A percentile compares a stretch with the other conserved stretches of the same genome.
These are phyloP conservation scores for Stegastes partitus DNA, from an alignment of 2,113 vertebrate genomes.

Conservation along the genomic window DNA sequence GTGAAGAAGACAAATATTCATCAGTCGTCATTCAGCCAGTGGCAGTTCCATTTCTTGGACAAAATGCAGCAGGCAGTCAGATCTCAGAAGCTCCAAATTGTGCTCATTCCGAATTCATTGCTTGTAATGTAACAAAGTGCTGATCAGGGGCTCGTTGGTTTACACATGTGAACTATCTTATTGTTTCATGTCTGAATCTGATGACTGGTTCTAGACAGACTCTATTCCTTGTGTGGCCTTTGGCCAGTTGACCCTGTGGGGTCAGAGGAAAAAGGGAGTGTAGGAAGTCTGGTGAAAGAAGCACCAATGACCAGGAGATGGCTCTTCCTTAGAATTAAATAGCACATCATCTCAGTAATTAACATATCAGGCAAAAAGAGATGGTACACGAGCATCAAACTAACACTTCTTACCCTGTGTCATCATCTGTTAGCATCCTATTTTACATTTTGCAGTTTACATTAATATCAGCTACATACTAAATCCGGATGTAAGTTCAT, in stretches of 20 bases:
- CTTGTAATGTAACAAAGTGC: constrained; percentile 24
- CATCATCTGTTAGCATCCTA: no score
- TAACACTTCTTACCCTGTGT: no score
- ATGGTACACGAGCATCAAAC: no score
- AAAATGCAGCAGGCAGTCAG: constrained; percentile 29
- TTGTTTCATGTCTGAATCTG: constrained; percentile 20
- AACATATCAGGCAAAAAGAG: no score
- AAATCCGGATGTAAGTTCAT: neutral
- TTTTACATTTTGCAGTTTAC: no score
- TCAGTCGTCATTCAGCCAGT: neutral
- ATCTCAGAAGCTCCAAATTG: neutral
- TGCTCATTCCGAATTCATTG: constrained; percentile 36
- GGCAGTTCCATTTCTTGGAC: neutral
- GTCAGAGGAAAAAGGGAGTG: constrained; percentile 30
- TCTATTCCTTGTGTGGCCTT: constrained; percentile 10
- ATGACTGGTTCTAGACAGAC: constrained; percentile 12
- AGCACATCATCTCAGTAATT: neutral
- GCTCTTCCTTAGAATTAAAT: neutral
- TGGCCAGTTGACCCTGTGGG: constrained; percentile 24
- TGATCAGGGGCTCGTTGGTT: constrained; percentile 22
- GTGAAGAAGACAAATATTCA: constrained; percentile 13
- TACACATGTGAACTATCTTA: constrained; percentile 35
- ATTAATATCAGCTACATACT: no score
- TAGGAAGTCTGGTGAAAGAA: constrained; percentile 15
- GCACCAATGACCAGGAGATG: neutral